Conservation (phyloP, 1,140 invertebrate species). For the Cephus cinctus region DNA sequence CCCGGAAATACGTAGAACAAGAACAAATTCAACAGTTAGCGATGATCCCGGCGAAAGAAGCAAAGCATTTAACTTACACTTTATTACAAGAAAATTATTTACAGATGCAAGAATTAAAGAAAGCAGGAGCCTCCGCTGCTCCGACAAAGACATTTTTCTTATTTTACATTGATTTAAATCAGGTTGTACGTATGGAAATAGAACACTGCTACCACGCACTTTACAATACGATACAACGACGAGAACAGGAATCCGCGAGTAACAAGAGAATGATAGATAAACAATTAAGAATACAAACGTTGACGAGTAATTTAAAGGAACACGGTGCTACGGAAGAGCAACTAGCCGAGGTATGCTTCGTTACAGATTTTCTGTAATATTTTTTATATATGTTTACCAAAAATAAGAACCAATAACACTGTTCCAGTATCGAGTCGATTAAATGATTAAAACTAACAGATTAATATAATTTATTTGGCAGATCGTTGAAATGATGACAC, state of each 20-base stretch:
- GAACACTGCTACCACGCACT: slow-evolving; percentile 77
- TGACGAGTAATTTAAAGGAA: slow-evolving; percentile 73
- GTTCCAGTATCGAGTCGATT: slow-evolving; percentile 22
- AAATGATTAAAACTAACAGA: slow-evolving; percentile 8
- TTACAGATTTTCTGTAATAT: too few species aligned
- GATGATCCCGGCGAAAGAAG: slow-evolving; percentile 88
- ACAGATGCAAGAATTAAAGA: slow-evolving; percentile 64
- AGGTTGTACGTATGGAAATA: slow-evolving; percentile 71
- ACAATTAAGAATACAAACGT: slow-evolving; percentile 77
- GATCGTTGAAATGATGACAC: slow-evolving; percentile 78
- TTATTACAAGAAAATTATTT: slow-evolving; percentile 82
- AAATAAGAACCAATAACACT: too few species aligned
- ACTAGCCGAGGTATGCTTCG: slow-evolving; percentile 73
- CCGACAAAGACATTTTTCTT: slow-evolving; percentile 72
- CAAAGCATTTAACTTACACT: slow-evolving; percentile 78
- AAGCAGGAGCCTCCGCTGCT: slow-evolving; percentile 48
- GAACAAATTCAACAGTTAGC: slow-evolving; percentile 85
- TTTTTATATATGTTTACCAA: neutral
- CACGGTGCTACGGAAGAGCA: slow-evolving; percentile 73
- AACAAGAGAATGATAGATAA: slow-evolving; percentile 83
- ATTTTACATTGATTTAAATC: slow-evolving; percentile 70
- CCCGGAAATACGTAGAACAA: slow-evolving; percentile 80
- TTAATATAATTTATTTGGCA: slow-evolving; percentile 40
- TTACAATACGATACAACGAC: slow-evolving; percentile 68
- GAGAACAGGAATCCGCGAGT: slow-evolving; percentile 61